Conservation (phyloP, 2,888 invertebrate species). For the Lasioglossum malachurum region DNA sequence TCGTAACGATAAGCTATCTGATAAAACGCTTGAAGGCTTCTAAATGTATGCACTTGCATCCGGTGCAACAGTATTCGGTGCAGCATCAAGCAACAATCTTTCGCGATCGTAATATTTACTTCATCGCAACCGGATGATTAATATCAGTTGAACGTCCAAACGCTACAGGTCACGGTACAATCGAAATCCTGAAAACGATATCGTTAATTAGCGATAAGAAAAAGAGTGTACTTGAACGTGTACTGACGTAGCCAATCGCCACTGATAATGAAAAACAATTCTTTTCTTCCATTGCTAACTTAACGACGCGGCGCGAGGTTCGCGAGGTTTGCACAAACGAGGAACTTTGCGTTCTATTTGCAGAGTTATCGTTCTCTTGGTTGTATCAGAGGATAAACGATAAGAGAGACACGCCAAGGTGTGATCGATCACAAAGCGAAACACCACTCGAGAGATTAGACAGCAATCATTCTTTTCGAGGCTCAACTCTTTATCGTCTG, state of each 20-base stretch:
- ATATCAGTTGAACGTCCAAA: neutral
- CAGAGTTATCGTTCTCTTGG: slow-evolving; percentile 47
- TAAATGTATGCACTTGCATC: neutral
- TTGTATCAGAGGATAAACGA: slow-evolving; percentile 38
- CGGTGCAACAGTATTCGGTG: neutral
- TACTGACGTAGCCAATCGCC: neutral
- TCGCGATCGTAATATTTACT: neutral
- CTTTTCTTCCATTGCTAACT: slow-evolving; percentile 15
- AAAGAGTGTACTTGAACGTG: neutral
- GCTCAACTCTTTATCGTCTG: slow-evolving; percentile 24
- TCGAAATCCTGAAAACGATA: neutral
- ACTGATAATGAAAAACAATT: neutral
- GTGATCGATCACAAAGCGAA: slow-evolving; percentile 33
- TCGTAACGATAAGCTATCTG: neutral
- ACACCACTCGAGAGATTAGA: slow-evolving; percentile 42
- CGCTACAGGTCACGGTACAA: neutral
- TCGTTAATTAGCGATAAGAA: neutral
- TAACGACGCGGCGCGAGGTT: neutral
- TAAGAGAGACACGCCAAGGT: slow-evolving; percentile 40
- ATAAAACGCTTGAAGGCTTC: neutral
- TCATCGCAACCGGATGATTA: neutral
- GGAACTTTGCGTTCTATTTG: slow-evolving; percentile 15
- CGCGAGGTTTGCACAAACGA: neutral
- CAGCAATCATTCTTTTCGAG: slow-evolving; percentile 10
- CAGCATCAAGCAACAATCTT: neutral